A percentile compares a stretch with the other conserved stretches of the same genome.
phyloP scores from a whole-genome alignment of 2,888 invertebrate genomes.

The Brachyptera putata region DNA sequence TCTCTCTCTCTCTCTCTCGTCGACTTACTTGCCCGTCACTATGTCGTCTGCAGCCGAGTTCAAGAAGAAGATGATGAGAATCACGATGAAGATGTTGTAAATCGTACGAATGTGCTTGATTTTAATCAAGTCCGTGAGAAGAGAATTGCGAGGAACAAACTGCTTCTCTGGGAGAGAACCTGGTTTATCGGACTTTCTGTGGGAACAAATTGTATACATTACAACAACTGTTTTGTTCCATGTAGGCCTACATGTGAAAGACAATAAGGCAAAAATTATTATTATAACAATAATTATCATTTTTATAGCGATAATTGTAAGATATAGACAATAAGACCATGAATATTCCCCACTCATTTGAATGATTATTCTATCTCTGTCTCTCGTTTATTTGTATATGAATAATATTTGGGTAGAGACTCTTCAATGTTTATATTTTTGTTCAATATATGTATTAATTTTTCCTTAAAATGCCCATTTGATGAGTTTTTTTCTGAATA shows the following conservation, averaged over 20 bases:
- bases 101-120: constrained; percentile 76
- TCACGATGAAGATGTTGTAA: constrained; percentile 78
- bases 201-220: neutral
- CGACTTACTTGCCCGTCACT: constrained; percentile 71
- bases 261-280: too few species aligned
- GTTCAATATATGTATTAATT: too few species aligned
- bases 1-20: too few species aligned
- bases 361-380: too few species aligned
- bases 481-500: too few species aligned
- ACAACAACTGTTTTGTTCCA: too few species aligned
- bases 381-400: too few species aligned
- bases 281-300: neutral
- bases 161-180: constrained; percentile 54
- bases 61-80: constrained; percentile 65
- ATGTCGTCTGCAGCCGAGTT: constrained; percentile 71
- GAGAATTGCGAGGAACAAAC: constrained; percentile 69
- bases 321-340: too few species aligned
- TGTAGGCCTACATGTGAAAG: neutral
- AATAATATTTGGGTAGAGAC: too few species aligned
- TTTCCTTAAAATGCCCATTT: too few species aligned
- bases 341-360: constrained; percentile 23
- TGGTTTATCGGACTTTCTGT: constrained; percentile 17
- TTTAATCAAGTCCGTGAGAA: constrained; percentile 74
- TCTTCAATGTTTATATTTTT: too few species aligned
- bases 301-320: too few species aligned